Percentiles rank a stretch among this genome's conserved stretches.
phyloP scores from a whole-genome alignment of 2,888 invertebrate species.

The Mesochorus sp. region DNA sequence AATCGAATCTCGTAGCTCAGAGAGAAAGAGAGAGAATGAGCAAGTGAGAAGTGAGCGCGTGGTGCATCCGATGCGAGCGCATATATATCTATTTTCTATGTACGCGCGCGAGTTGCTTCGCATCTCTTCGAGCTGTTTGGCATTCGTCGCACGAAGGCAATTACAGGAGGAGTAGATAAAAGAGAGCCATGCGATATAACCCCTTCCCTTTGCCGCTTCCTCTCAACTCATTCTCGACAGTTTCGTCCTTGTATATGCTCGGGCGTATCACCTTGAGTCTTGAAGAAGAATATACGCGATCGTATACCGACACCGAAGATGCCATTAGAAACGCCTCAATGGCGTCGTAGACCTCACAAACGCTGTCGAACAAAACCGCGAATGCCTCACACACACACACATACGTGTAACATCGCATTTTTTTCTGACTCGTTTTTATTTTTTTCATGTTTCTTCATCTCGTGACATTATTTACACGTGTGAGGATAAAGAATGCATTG shows the following conservation, averaged over 20 bases:
- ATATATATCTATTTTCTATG: too few species aligned
- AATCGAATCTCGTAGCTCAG: conserved; percentile 46
- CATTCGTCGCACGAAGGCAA: conserved; percentile 66
- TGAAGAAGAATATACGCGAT: conserved; percentile 67
- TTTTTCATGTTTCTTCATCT: neutral
- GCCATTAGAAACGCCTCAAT: conserved; percentile 63
- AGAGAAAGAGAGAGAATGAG: neutral
- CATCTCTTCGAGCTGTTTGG: conserved; percentile 58
- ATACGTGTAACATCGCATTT: neutral
- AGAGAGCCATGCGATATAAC: conserved; percentile 4
- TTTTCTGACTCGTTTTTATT: conserved; percentile 3
- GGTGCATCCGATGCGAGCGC: conserved; percentile 54
- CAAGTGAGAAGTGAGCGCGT: too few species aligned
- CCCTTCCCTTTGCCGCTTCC: neutral
- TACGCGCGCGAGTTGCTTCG: too few species aligned
- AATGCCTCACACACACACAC: neutral
- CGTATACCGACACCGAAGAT: conserved; percentile 56
- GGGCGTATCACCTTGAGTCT: conserved; percentile 61
- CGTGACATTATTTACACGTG: neutral
- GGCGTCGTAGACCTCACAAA: conserved; percentile 51
- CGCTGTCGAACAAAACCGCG: conserved; percentile 51
- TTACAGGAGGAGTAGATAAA: conserved; percentile 58
- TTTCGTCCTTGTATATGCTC: conserved; percentile 43
- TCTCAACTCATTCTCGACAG: conserved; percentile 11
- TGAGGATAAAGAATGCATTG: conserved; percentile 12